Percentiles rank a stretch among this genome's conserved stretches.
Evolutionary conservation across 2,113 vertebrate genomes (phyloP).

Genomic region (Eudyptes chrysolophus): DNA sequence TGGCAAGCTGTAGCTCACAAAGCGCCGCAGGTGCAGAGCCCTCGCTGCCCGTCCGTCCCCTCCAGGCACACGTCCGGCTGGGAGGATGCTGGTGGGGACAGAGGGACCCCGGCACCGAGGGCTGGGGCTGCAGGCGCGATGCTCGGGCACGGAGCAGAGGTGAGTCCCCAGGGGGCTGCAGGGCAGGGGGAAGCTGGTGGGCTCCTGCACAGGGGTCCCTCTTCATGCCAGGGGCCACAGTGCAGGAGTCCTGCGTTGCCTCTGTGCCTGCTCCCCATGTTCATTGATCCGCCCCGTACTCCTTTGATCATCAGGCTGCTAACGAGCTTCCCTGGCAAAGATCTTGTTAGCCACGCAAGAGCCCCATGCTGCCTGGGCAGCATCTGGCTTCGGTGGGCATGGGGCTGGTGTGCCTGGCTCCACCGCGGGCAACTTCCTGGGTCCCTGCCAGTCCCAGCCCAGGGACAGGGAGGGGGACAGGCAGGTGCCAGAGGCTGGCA

Average conservation of each 20-base stretch:
- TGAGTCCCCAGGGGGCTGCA: neutral
- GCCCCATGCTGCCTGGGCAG: neutral
- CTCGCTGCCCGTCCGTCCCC: neutral
- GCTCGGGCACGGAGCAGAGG: neutral
- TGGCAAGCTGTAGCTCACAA: neutral
- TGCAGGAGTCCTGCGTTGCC: neutral
- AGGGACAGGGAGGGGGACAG: neutral
- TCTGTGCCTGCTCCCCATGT: neutral
- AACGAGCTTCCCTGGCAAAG: neutral
- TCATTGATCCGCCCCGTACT: neutral
- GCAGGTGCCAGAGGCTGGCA: neutral
- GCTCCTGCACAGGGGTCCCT: neutral
- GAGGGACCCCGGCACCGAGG: neutral
- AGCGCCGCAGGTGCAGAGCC: accelerated
- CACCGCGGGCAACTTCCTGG: accelerated
- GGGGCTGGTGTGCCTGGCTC: neutral
- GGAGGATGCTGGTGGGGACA: neutral
- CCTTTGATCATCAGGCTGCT: neutral
- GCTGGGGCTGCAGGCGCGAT: neutral
- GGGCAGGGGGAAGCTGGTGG: neutral
- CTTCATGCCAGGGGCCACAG: neutral
- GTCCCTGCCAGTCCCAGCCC: accelerated
- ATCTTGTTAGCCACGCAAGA: accelerated
- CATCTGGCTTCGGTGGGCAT: neutral
- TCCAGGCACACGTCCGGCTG: accelerated